Evolutionary conservation across 2,113 vertebrate species (phyloP).

Genomic region (Amphiprion percula): DNA sequence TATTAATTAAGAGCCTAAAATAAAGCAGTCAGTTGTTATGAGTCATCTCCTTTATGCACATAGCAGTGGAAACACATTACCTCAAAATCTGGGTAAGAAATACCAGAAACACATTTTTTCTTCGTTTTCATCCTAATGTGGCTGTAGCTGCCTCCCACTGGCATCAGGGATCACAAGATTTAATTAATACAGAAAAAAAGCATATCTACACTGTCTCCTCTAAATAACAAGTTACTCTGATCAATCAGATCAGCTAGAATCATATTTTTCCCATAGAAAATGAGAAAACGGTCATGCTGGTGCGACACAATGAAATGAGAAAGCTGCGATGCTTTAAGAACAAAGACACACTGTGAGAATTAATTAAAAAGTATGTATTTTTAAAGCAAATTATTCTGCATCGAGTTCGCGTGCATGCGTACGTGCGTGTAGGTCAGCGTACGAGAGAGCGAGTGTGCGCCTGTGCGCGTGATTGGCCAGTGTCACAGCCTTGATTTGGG

Average conservation of each 20-base stretch:
- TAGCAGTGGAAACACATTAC: neutral
- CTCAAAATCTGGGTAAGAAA: neutral
- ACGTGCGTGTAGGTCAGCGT: neutral
- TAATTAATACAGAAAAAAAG: neutral
- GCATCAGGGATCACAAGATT: neutral
- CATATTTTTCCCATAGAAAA: neutral
- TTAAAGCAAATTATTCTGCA: slow-evolving; percentile 8
- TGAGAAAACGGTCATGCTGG: neutral
- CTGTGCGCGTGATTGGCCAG: slow-evolving; percentile 59
- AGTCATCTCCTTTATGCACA: neutral
- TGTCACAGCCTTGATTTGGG: slow-evolving; percentile 45
- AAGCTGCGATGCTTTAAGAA: neutral
- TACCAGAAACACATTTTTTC: neutral
- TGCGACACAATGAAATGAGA: neutral
- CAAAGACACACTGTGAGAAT: neutral
- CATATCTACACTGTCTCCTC: neutral
- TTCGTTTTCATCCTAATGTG: neutral
- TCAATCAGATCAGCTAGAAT: neutral
- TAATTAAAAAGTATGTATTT: slow-evolving; percentile 4
- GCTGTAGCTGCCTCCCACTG: neutral
- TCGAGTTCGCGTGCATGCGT: neutral
- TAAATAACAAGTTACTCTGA: neutral
- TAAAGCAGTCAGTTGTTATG: neutral
- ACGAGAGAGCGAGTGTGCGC: neutral
- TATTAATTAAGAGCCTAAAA: neutral